Evolutionary conservation across 2,888 invertebrate genomes (phyloP), one percentile per base, ranked within the genome.

Genomic region (Caenorhabditis doughertyi): DNA sequence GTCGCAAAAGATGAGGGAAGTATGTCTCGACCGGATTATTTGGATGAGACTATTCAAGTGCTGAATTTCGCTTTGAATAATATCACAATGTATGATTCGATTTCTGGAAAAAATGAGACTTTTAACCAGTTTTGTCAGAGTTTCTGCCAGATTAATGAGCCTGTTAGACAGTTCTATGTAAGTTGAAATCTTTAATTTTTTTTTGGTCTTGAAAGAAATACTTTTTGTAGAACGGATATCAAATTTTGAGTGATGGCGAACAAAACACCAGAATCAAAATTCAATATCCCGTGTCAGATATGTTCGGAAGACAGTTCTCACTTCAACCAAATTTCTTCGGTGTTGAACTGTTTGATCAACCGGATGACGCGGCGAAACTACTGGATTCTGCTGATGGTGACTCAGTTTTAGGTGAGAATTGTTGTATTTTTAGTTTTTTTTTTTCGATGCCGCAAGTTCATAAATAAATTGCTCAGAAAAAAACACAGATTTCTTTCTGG

Each of bases 1-100:
- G 71, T 90, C 16, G 91, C 91, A 18, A 88, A 89, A 58, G 91
- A 91, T 65, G 89, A 89, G 39, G 91, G 91, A 5, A 89, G 86
- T 73, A 89, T 91, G 90, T 67, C 89, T 0, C 67, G 91, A 13
- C 85, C 86, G 16, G 87, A 86, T 16, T 84, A 91, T 62, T 56
- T 91, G 51, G 85, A 90, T 51, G 91, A 91, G 71, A 83, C 89
- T 0, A 67, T 91, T 21, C 85, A 89, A 68, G 90, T 90, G 18
- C 64, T 89, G 62, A 88, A 89, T 64, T 83, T 71, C 29, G 88
- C 87, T 0, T 60, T 84, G 47, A 85, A 85, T 42, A 89, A 88
- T 51, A 85, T 90, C 55, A 87, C 85, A 23, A 60, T 89, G 62
- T 80, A 67, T 29, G 81, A 89, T 55, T 65, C 68, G 56, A 76